phyloP scores from a whole-genome alignment of 2,888 invertebrate genomes.

The Glaucopsyche alexis region DNA sequence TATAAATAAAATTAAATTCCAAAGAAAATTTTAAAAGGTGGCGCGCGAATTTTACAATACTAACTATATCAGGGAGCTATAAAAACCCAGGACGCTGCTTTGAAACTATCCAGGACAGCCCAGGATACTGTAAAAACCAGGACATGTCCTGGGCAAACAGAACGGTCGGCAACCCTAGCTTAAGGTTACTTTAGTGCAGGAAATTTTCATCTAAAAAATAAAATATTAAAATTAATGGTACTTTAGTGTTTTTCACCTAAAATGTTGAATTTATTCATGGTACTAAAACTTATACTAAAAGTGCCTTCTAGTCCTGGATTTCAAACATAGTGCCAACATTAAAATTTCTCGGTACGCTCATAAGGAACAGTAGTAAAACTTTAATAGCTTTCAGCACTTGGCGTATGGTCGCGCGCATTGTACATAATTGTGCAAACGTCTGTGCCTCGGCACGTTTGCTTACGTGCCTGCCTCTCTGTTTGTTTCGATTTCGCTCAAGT shows the following conservation, averaged over 20 bases:
- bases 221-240: too few relatives aligned
- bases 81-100: too few relatives aligned
- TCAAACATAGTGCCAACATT: slow-evolving; percentile 6
- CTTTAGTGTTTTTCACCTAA: neutral
- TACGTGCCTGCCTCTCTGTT: slow-evolving; percentile 42
- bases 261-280: slow-evolving; percentile 2
- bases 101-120: too few relatives aligned
- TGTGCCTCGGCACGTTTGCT: slow-evolving; percentile 37
- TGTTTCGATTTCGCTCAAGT: slow-evolving; percentile 34
- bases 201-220: too few relatives aligned
- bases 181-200: too few relatives aligned
- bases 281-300: neutral
- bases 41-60: too few relatives aligned
- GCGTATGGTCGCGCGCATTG: slow-evolving; percentile 36
- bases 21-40: too few relatives aligned
- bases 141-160: too few relatives aligned
- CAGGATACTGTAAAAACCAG: too few relatives aligned
- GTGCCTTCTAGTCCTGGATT: neutral
- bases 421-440: slow-evolving; percentile 39
- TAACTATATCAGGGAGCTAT: too few relatives aligned
- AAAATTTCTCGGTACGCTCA: slow-evolving; percentile 31
- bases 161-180: too few relatives aligned
- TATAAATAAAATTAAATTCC: too few relatives aligned
- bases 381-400: slow-evolving; percentile 41
- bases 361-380: slow-evolving; percentile 38